Evolutionary conservation across 2,113 vertebrate species (phyloP).

Genomic region (Aix galericulata): DNA sequence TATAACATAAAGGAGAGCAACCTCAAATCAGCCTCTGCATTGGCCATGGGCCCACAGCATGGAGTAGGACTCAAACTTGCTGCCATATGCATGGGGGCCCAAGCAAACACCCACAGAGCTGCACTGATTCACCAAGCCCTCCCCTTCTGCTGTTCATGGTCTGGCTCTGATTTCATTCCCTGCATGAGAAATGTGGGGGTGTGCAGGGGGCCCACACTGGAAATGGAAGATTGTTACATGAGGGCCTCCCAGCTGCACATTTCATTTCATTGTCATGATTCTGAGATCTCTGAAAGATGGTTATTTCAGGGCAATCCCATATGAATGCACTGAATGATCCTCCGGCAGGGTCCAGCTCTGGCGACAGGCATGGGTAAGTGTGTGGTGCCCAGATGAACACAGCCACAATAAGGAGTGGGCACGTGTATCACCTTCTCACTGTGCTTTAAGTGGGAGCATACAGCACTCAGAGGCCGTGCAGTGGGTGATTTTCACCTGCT

Average conservation of each 20-base stretch:
- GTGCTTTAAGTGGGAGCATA: not conserved
- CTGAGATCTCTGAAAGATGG: not conserved
- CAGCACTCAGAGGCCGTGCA: not conserved
- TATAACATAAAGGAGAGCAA: not conserved
- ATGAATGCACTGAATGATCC: rapidly evolving
- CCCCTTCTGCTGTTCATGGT: not conserved
- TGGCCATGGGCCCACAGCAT: not conserved
- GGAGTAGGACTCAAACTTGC: not conserved
- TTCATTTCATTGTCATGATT: rapidly evolving
- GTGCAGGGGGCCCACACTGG: not conserved
- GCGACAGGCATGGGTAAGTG: not conserved
- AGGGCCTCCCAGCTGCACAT: not conserved
- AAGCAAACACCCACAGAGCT: not conserved
- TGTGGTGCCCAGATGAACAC: not conserved
- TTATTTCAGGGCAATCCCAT: not conserved
- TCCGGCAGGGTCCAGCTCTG: not conserved
- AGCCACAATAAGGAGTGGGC: not conserved
- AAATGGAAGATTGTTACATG: rapidly evolving
- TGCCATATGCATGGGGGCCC: not conserved
- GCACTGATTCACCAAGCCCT: slow-evolving; percentile 17
- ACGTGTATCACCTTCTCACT: not conserved
- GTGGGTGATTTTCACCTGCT: slow-evolving; percentile 41
- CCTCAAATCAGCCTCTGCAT: not conserved
- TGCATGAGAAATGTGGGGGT: rapidly evolving
- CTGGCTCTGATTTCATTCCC: not conserved